A percentile compares a stretch with the other conserved stretches of the same genome.
Evolutionary conservation across 2,888 invertebrate species (phyloP).

Genomic region (Cactoblastis cactorum): DNA sequence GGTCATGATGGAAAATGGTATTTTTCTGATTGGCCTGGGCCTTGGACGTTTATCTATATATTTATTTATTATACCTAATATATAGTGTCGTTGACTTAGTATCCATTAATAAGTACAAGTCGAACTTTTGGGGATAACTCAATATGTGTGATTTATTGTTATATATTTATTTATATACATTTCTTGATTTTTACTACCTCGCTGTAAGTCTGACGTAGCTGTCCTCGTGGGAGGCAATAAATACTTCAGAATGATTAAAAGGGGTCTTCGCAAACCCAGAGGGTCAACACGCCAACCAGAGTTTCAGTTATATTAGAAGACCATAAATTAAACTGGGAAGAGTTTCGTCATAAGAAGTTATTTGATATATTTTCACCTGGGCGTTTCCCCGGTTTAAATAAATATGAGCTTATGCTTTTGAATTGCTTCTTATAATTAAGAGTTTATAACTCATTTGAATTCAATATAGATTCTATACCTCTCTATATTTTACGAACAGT

Average conservation of each 20-base stretch:
- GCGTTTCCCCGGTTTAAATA: no score
- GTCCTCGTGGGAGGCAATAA: constrained; percentile 18
- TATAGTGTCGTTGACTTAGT: no score
- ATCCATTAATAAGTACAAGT: no score
- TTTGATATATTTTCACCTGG: neutral
- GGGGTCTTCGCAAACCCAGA: neutral
- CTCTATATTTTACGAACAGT: no score
- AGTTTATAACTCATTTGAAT: no score
- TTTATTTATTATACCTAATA: no score
- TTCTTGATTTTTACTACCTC: neutral
- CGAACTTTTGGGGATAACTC: neutral
- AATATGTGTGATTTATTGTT: neutral
- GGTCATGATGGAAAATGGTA: no score
- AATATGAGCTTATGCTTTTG: neutral
- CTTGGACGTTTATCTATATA: no score
- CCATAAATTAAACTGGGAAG: neutral
- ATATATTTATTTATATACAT: neutral
- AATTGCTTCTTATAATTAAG: no score
- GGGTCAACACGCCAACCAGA: neutral
- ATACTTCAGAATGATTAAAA: constrained; percentile 14
- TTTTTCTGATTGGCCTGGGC: no score
- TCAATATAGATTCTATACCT: no score
- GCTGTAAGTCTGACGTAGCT: constrained; percentile 3
- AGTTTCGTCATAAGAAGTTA: neutral
- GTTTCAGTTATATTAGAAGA: neutral